Percentiles rank a stretch among this genome's conserved stretches.
These are phyloP conservation scores for Orthosia cruda DNA, from an alignment of 2,888 invertebrate genomes.

Conservation along the genomic window DNA sequence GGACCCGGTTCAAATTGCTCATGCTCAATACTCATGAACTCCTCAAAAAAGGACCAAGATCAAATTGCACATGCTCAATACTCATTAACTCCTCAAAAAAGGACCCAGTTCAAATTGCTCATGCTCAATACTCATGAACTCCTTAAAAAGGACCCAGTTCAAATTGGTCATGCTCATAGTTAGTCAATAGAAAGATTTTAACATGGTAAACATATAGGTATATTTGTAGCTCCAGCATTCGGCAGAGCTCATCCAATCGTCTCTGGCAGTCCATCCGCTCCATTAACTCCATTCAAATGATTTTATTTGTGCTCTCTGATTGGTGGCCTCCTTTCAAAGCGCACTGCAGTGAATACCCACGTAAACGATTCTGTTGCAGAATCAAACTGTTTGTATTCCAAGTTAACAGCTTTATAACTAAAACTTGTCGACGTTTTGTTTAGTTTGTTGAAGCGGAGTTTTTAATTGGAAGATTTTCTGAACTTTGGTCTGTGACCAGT, in stretches of 20 bases:
- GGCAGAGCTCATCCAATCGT: conserved; percentile 11
- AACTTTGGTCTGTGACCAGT: neutral
- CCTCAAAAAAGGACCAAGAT: too few species aligned
- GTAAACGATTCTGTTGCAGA: conserved; percentile 27
- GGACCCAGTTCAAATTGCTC: too few species aligned
- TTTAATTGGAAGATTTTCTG: neutral
- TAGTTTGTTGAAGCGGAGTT: neutral
- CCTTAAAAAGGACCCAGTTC: neutral
- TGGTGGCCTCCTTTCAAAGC: conserved; percentile 6
- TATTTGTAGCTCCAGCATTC: neutral
- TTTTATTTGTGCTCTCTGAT: conserved; percentile 41
- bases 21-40: neutral
- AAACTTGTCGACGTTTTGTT: neutral
- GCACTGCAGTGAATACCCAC: conserved; percentile 5
- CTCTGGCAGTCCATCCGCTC: conserved; percentile 26
- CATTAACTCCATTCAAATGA: conserved; percentile 50
- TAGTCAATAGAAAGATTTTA: neutral
- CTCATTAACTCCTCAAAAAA: too few species aligned
- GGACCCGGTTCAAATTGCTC: too few species aligned
- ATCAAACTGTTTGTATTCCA: conserved; percentile 22
- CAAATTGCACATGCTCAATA: too few species aligned
- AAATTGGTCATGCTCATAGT: neutral
- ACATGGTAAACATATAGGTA: neutral
- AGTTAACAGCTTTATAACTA: conserved; percentile 13
- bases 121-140: too few species aligned